A percentile compares a stretch with the other conserved stretches of the same genome.
phyloP scores from a whole-genome alignment of 2,888 invertebrate genomes.

The Epirrita christyi region DNA sequence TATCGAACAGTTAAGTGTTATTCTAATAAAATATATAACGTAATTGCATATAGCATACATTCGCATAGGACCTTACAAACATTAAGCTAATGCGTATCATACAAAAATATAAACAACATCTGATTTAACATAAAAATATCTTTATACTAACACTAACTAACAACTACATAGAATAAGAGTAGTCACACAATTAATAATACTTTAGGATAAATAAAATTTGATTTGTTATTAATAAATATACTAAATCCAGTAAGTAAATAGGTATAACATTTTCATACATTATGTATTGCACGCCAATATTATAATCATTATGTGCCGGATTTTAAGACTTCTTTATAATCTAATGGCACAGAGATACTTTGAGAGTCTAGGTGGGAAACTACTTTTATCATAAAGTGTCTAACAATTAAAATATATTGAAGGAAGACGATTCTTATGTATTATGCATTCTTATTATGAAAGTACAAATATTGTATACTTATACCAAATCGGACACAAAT shows the following conservation, averaged over 20 bases:
- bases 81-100: constrained; percentile 43
- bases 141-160: constrained; percentile 30
- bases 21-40: too few relatives aligned
- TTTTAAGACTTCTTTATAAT: constrained; percentile 5
- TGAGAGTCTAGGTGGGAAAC: constrained; percentile 62
- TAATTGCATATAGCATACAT: background rate
- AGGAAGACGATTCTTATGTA: constrained; percentile 61
- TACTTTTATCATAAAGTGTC: constrained; percentile 12
- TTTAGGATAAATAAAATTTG: background rate
- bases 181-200: too few relatives aligned
- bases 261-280: constrained; percentile 13
- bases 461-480: background rate
- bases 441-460: constrained; percentile 27
- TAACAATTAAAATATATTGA: constrained; percentile 37
- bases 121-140: constrained; percentile 43
- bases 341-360: constrained; percentile 64
- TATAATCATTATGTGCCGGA: constrained; percentile 1
- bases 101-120: constrained; percentile 67
- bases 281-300: constrained; percentile 21
- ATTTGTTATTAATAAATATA: background rate
- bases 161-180: background rate
- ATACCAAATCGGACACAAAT: constrained; percentile 1
- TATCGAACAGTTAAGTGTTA: too few relatives aligned
- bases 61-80: constrained; percentile 59
- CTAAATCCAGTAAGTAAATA: constrained; percentile 2